A percentile compares a stretch with the other conserved stretches of the same genome.
phyloP scores from a whole-genome alignment of 1,140 invertebrate species.

The Gryllus bimaculatus region DNA sequence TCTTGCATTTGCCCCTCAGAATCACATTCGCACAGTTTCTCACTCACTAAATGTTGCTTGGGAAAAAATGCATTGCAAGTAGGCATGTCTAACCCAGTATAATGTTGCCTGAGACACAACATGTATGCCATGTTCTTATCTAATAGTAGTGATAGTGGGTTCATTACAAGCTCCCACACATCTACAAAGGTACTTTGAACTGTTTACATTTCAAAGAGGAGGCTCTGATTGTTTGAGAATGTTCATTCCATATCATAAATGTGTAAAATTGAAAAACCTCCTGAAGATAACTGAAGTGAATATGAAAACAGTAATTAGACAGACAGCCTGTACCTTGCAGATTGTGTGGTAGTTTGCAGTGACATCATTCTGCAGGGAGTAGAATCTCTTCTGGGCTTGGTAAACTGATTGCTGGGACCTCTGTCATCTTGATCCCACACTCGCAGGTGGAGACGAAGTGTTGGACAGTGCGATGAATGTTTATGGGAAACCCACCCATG shows the following conservation, averaged over 20 bases:
- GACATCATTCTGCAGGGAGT: background rate
- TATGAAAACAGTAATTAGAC: too few relatives aligned
- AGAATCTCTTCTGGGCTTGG: slow-evolving; percentile 3
- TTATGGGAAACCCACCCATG: slow-evolving; percentile 59
- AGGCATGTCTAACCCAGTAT: background rate
- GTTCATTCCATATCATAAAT: too few relatives aligned
- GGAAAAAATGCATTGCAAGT: background rate
- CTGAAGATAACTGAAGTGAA: too few relatives aligned
- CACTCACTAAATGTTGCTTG: background rate
- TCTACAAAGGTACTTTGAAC: background rate
- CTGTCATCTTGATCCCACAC: slow-evolving; percentile 16
- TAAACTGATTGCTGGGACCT: slow-evolving; percentile 1
- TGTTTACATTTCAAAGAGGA: background rate
- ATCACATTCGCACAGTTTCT: background rate
- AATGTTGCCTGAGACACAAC: background rate
- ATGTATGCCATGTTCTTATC: background rate
- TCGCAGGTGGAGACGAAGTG: slow-evolving; percentile 54
- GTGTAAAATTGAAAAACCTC: too few relatives aligned
- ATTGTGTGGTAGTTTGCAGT: background rate
- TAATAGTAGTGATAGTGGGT: background rate
- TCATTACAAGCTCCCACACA: background rate
- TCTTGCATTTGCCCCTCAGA: background rate
- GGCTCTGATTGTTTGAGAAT: too few relatives aligned
- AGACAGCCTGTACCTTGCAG: too few relatives aligned
- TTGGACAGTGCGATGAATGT: slow-evolving; percentile 52